These are phyloP conservation scores for Pangasius macronema DNA, from an alignment of 2,797 vertebrate species.

Conservation along the genomic window DNA sequence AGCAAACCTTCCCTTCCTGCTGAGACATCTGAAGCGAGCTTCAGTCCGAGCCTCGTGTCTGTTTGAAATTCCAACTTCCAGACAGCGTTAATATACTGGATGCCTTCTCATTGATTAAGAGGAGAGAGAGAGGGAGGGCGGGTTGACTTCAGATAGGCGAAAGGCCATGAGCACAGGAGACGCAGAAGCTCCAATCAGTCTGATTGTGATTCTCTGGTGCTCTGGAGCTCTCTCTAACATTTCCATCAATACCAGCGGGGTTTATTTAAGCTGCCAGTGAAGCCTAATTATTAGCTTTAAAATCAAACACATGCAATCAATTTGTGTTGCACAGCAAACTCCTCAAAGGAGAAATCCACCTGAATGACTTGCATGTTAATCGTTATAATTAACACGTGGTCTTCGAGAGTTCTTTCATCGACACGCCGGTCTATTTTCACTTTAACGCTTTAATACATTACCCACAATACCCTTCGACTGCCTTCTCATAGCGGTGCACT, in stretches of 20 bases:
- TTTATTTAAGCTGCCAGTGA: constrained; percentile 78
- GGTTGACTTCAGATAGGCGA: constrained; percentile 66
- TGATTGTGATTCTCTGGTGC: constrained; percentile 63
- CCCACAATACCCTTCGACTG: not conserved
- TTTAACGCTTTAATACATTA: not conserved
- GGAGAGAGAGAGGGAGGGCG: constrained; percentile 54
- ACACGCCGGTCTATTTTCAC: not conserved
- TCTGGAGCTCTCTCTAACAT: constrained; percentile 64
- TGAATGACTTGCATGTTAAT: not conserved
- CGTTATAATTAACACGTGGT: constrained; percentile 12
- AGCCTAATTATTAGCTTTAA: constrained; percentile 74
- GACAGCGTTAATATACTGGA: constrained; percentile 67
- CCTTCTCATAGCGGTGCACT: not conserved
- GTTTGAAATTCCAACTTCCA: constrained; percentile 65
- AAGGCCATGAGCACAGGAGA: constrained; percentile 57
- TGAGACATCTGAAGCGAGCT: constrained; percentile 59
- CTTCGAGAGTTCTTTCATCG: not conserved
- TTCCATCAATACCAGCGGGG: constrained; percentile 72
- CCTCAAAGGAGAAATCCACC: constrained; percentile 63
- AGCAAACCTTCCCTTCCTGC: constrained; percentile 58
- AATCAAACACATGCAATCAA: constrained; percentile 80
- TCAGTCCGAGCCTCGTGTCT: constrained; percentile 43
- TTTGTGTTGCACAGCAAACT: constrained; percentile 67
- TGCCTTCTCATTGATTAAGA: constrained; percentile 70
- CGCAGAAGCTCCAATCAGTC: constrained; percentile 62